These are phyloP conservation scores for Eucera pruinosa DNA, from an alignment of 2,888 invertebrate species.

Conservation along the genomic window DNA sequence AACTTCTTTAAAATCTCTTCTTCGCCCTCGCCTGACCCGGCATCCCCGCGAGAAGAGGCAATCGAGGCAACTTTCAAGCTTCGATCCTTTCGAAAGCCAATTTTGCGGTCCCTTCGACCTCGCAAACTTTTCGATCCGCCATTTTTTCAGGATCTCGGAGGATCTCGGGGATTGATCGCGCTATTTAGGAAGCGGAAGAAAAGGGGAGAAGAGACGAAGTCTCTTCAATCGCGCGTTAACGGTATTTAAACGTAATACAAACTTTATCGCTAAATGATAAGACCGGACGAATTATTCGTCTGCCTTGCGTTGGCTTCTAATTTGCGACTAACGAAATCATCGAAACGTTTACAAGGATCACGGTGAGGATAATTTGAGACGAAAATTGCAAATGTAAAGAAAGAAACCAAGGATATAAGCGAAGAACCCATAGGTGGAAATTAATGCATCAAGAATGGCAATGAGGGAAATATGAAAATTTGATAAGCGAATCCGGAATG, in stretches of 20 bases:
- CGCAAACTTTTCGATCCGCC: slow-evolving; percentile 62
- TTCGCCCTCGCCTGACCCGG: slow-evolving; percentile 23
- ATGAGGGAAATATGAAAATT: too few species aligned
- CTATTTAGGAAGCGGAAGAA: slow-evolving; percentile 16
- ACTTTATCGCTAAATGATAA: too few species aligned
- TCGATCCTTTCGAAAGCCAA: slow-evolving; percentile 65
- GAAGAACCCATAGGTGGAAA: too few species aligned
- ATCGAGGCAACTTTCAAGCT: slow-evolving; percentile 65
- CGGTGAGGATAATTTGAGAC: too few species aligned
- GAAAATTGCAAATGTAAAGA: too few species aligned
- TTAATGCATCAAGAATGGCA: too few species aligned
- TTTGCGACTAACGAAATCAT: too few species aligned
- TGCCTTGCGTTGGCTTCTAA: too few species aligned
- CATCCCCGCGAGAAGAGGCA: slow-evolving; percentile 44
- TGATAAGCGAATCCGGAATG: too few species aligned
- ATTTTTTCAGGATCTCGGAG: slow-evolving; percentile 63
- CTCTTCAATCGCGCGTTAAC: not conserved
- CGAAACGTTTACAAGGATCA: too few species aligned
- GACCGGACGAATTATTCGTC: too few species aligned
- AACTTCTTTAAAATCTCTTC: slow-evolving; percentile 66
- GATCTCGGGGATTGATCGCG: slow-evolving; percentile 47
- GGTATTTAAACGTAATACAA: not conserved
- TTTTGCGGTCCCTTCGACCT: slow-evolving; percentile 61
- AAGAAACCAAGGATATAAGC: too few species aligned
- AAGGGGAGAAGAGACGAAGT: not conserved